Percentiles rank a stretch among this genome's conserved stretches.
These are phyloP conservation scores for Bagarius yarrelli DNA, from an alignment of 2,113 vertebrate species.

Conservation along the genomic window DNA sequence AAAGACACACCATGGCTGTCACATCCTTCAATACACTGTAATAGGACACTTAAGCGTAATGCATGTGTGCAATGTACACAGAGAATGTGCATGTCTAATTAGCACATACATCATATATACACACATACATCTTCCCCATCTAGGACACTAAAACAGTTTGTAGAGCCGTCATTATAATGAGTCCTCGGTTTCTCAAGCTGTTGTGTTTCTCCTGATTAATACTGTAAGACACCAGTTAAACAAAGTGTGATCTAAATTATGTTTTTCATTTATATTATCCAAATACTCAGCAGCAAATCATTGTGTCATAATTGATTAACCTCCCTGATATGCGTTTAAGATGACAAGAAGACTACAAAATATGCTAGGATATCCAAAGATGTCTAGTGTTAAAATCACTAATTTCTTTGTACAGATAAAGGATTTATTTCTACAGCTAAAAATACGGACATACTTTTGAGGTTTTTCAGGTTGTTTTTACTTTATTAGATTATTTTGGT, in stretches of 20 bases:
- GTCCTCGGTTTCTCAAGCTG: conserved; percentile 59
- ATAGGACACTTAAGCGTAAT: background rate
- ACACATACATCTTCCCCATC: conserved; percentile 51
- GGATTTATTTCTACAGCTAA: background rate
- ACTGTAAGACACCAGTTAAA: conserved; percentile 17
- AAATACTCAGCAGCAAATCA: conserved; percentile 16
- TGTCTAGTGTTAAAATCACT: background rate
- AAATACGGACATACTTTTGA: background rate
- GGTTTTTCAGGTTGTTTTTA: too few relatives aligned
- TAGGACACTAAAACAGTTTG: conserved; percentile 54
- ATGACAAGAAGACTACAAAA: background rate
- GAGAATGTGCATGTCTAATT: conserved; percentile 48
- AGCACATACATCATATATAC: conserved; percentile 3
- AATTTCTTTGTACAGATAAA: background rate
- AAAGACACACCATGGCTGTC: background rate
- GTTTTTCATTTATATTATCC: conserved; percentile 39
- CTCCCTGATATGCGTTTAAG: background rate
- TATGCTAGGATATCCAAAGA: background rate
- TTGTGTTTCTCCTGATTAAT: conserved; percentile 56
- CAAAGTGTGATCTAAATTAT: conserved; percentile 27
- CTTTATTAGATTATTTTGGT: too few relatives aligned
- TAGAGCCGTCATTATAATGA: conserved; percentile 64
- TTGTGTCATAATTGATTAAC: conserved; percentile 11
- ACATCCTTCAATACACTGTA: background rate
- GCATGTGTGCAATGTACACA: background rate